A percentile compares a stretch with the other conserved stretches of the same genome.
Conservation (phyloP, 2,888 invertebrate genomes). For the Sphaerophoria rueppellii region DNA sequence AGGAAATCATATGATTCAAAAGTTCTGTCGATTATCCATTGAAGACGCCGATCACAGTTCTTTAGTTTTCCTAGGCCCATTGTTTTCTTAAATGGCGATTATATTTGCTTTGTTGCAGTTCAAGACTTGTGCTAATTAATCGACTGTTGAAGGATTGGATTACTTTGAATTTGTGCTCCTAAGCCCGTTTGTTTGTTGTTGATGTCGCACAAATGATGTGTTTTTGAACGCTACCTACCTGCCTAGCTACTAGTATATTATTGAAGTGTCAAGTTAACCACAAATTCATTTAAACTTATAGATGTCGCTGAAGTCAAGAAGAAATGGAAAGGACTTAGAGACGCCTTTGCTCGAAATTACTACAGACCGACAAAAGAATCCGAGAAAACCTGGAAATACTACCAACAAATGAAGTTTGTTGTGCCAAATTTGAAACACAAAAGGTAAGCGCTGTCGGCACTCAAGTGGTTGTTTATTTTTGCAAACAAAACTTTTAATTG, state of each 20-base stretch:
- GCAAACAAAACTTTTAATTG: not conserved
- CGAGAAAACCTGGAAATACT: slow-evolving; percentile 2
- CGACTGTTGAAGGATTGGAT: too few relatives aligned
- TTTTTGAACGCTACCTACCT: too few relatives aligned
- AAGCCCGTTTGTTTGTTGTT: too few relatives aligned
- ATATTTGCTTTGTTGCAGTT: too few relatives aligned
- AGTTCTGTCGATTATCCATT: too few relatives aligned
- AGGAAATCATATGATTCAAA: too few relatives aligned
- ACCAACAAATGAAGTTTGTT: slow-evolving; percentile 7
- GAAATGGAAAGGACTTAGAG: slow-evolving; percentile 7
- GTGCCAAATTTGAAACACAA: slow-evolving; percentile 6
- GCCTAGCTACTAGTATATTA: not conserved
- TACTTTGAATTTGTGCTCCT: too few relatives aligned
- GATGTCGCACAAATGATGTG: too few relatives aligned
- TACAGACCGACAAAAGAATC: not conserved
- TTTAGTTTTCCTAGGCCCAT: too few relatives aligned
- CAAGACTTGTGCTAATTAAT: too few relatives aligned
- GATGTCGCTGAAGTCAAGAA: not conserved
- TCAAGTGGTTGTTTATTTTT: not conserved
- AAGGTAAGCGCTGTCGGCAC: not conserved
- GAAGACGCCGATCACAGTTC: too few relatives aligned
- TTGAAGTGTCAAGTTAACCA: not conserved
- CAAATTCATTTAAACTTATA: not conserved
- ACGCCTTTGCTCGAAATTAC: not conserved
- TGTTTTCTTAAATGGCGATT: too few relatives aligned